Evolutionary conservation across 2,888 invertebrate genomes (phyloP).

Genomic region (Andrena dorsata): DNA sequence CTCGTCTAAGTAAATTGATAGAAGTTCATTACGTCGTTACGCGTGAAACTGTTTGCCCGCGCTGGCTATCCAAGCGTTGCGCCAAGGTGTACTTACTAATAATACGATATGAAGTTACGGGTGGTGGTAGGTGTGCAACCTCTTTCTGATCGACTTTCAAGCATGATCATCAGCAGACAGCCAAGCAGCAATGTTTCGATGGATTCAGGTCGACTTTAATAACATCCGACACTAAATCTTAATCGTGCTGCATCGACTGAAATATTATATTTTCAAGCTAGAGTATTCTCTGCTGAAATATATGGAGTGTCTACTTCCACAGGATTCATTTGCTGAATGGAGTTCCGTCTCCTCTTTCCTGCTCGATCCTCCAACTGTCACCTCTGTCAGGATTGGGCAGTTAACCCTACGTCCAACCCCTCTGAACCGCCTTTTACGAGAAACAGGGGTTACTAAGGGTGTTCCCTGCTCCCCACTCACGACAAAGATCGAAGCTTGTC

Average conservation of each 20-base stretch:
- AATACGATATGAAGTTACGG: conserved; percentile 37
- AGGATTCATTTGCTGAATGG: conserved; percentile 11
- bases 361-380: conserved; percentile 27
- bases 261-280: not conserved
- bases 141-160: conserved; percentile 36
- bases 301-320: not conserved
- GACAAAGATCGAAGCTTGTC: conserved; percentile 7
- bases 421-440: conserved; percentile 18
- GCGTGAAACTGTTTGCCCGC: conserved; percentile 64
- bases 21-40: conserved; percentile 72
- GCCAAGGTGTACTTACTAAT: conserved; percentile 32
- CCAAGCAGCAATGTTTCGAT: not conserved
- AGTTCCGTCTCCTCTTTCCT: not conserved
- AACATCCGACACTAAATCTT: not conserved
- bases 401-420: conserved; percentile 53
- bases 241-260: not conserved
- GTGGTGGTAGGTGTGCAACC: not conserved
- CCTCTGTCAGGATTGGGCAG: conserved; percentile 44
- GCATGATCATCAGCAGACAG: not conserved
- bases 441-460: conserved; percentile 28
- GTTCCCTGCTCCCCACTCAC: conserved; percentile 15
- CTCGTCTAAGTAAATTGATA: conserved; percentile 65
- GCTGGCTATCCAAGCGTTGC: conserved; percentile 33
- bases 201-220: not conserved
- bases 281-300: not conserved